These are phyloP conservation scores for Cistogaster globosa DNA, from an alignment of 2,888 invertebrate genomes.

Conservation along the genomic window DNA sequence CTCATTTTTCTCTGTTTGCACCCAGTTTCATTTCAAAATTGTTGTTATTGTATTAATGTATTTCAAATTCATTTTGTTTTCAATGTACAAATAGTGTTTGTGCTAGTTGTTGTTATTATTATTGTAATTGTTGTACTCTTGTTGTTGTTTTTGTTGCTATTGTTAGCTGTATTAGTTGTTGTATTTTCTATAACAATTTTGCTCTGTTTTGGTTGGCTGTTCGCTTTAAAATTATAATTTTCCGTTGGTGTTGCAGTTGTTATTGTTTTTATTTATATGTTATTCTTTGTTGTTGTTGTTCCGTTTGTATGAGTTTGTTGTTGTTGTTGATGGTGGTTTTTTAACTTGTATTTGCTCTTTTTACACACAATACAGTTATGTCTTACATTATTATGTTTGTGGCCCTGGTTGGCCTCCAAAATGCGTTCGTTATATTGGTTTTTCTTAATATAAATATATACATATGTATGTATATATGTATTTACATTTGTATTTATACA, in stretches of 20 bases:
- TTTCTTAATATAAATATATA: constrained; percentile 12
- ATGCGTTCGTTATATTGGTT: constrained; percentile 58
- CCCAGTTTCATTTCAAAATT: constrained; percentile 9
- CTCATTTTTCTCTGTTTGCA: constrained; percentile 15
- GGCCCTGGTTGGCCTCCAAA: constrained; percentile 27
- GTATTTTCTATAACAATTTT: constrained; percentile 63
- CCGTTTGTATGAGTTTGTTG: constrained; percentile 16
- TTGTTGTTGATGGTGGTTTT: neutral
- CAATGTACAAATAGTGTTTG: neutral
- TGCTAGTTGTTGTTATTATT: neutral
- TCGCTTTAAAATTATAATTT: constrained; percentile 69
- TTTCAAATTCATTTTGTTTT: constrained; percentile 67
- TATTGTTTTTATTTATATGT: constrained; percentile 49
- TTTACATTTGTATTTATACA: neutral
- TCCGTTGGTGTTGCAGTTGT: constrained; percentile 53
- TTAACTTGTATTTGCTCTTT: constrained; percentile 2
- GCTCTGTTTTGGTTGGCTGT: constrained; percentile 72
- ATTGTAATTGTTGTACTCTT: neutral
- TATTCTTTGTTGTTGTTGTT: constrained; percentile 15
- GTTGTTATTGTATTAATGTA: constrained; percentile 52
- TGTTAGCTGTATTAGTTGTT: constrained; percentile 44
- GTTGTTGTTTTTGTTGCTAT: constrained; percentile 41
- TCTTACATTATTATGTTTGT: constrained; percentile 2
- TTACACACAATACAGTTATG: constrained; percentile 69
- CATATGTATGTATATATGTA: neutral